Percentiles rank a stretch among this genome's conserved stretches.
These are phyloP conservation scores for Trachelus stipa DNA, from an alignment of 2,888 invertebrate species.

Conservation along the genomic window DNA sequence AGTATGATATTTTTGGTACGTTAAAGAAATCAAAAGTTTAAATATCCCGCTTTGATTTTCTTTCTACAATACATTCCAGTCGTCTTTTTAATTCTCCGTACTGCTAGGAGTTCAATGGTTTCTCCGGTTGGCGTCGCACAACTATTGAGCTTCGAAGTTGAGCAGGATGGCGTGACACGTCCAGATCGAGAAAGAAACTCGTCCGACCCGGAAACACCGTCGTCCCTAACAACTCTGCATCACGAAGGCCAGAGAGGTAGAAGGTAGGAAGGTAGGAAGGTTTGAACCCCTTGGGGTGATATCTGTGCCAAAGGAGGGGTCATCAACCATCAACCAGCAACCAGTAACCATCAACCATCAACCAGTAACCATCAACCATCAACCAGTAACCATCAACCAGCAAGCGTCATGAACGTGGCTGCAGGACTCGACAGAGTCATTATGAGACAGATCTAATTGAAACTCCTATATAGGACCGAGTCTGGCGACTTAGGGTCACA, in stretches of 20 bases:
- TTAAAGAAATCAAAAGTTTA: too few species aligned
- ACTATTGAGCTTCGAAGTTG: not conserved
- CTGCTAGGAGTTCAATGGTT: too few species aligned
- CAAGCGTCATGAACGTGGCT: conserved; percentile 30
- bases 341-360: conserved; percentile 56
- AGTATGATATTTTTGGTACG: too few species aligned
- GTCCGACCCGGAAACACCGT: conserved; percentile 30
- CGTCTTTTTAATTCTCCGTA: too few species aligned
- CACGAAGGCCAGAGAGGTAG: conserved; percentile 48
- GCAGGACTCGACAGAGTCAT: conserved; percentile 36
- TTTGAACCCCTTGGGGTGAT: conserved; percentile 37
- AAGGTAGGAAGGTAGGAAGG: conserved; percentile 26
- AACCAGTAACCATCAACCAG: conserved; percentile 57
- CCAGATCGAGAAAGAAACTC: conserved; percentile 13
- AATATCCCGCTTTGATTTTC: too few species aligned
- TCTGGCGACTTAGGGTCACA: too few species aligned
- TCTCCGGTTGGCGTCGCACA: too few species aligned
- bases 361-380: conserved; percentile 58
- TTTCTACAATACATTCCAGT: too few species aligned
- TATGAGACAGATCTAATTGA: conserved; percentile 57
- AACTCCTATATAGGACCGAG: conserved; percentile 33
- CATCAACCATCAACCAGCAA: conserved; percentile 58
- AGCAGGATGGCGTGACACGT: conserved; percentile 29
- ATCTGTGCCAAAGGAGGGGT: conserved; percentile 38
- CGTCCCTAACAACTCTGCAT: conserved; percentile 50